phyloP scores from a whole-genome alignment of 1,140 invertebrate species.

The honey bee (Apis mellifera) region Amel_HAv3.1 CM009940.2:6008001-6008500 shows the following conservation, averaged over 20 bases:
- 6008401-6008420: conserved; percentile 96
- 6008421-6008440: conserved; percentile 92
- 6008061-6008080: conserved; percentile 97
- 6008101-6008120: conserved; percentile 89
- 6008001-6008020: neutral
- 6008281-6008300: neutral
- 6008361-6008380: conserved; percentile 80
- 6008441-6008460: conserved; percentile 87
- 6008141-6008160: conserved; percentile 96
- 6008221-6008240: conserved; percentile 96
- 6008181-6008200: conserved; percentile 90
- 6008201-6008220: conserved; percentile 91
- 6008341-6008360: too few relatives aligned
- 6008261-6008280: neutral
- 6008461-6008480: conserved; percentile 96
- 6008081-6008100: conserved; percentile 90
- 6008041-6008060: conserved; percentile 96
- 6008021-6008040: conserved; percentile 85
- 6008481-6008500: conserved; percentile 95
- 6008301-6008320: neutral
- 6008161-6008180: conserved; percentile 93
- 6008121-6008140: conserved; percentile 98
- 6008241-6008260: conserved; percentile 88
- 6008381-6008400: conserved; percentile 95
- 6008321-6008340: too few relatives aligned